Evolutionary conservation across 2,113 vertebrate species (phyloP).

Genomic region (Boleophthalmus pectinirostris): DNA sequence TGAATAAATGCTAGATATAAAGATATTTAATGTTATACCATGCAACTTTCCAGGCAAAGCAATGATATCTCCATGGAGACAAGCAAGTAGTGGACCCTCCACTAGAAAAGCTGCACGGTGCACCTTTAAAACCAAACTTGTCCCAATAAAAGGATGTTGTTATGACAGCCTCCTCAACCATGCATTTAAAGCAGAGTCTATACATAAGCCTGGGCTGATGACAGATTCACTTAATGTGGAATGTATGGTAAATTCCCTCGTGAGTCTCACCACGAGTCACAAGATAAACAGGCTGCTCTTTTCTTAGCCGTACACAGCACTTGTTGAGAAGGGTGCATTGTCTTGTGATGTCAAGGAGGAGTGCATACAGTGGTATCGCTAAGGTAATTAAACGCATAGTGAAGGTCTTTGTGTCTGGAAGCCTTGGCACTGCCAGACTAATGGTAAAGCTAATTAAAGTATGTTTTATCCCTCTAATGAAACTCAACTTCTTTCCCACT

Average conservation of each 20-base stretch:
- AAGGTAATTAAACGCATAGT: conserved; percentile 72
- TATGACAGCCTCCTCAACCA: too few species aligned
- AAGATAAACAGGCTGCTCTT: conserved; percentile 58
- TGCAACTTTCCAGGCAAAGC: too few species aligned
- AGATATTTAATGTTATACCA: too few species aligned
- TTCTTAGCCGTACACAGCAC: conserved; percentile 36
- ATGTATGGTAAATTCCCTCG: conserved; percentile 27
- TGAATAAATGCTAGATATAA: too few species aligned
- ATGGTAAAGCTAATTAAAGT: conserved; percentile 74
- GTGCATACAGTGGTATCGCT: conserved; percentile 60
- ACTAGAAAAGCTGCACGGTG: too few species aligned
- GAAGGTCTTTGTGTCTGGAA: conserved; percentile 68
- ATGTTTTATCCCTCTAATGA: conserved; percentile 70
- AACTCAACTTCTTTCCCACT: conserved; percentile 56
- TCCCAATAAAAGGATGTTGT: not conserved
- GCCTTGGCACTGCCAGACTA: conserved; percentile 62
- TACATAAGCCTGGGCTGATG: conserved; percentile 20
- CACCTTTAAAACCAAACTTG: not conserved
- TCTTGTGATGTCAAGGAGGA: conserved; percentile 61
- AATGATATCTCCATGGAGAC: too few species aligned
- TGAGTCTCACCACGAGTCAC: conserved; percentile 49
- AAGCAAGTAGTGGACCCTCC: too few species aligned
- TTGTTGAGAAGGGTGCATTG: conserved; percentile 54
- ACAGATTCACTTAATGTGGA: conserved; percentile 14
- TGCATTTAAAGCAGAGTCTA: not conserved